phyloP scores from a whole-genome alignment of 2,113 vertebrate genomes.

The Machaerirhynchus nigripectus region DNA sequence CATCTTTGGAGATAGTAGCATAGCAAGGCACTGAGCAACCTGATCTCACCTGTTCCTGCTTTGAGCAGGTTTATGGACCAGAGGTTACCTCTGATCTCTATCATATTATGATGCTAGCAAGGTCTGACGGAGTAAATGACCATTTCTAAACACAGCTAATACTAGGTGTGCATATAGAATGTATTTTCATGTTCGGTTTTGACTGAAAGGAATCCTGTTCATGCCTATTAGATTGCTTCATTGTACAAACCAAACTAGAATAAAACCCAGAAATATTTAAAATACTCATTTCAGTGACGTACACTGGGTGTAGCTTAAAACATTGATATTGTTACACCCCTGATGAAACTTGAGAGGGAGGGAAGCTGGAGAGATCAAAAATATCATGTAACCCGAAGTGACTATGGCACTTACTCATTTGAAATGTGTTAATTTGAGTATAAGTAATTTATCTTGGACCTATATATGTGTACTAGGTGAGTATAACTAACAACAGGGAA shows the following conservation, averaged over 20 bases:
- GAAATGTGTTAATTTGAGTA: neutral
- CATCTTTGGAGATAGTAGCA: neutral
- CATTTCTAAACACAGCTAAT: neutral
- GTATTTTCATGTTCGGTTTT: neutral
- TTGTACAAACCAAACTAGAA: neutral
- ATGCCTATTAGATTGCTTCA: neutral
- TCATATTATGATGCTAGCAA: neutral
- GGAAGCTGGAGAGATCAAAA: neutral
- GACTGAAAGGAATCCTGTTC: neutral
- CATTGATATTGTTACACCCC: neutral
- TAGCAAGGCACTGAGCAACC: neutral
- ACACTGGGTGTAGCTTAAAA: neutral
- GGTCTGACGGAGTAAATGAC: neutral
- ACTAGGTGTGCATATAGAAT: neutral
- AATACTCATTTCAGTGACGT: neutral
- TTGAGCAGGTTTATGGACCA: neutral
- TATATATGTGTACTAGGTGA: neutral
- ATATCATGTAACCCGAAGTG: accelerated
- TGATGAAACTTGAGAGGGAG: neutral
- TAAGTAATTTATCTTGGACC: neutral
- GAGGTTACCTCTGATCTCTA: neutral
- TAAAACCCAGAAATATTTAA: neutral
- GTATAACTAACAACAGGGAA: neutral
- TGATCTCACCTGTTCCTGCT: neutral
- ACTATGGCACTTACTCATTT: neutral